Evolutionary conservation across 2,113 vertebrate species (phyloP).

Genomic region (Sorex fumeus): DNA sequence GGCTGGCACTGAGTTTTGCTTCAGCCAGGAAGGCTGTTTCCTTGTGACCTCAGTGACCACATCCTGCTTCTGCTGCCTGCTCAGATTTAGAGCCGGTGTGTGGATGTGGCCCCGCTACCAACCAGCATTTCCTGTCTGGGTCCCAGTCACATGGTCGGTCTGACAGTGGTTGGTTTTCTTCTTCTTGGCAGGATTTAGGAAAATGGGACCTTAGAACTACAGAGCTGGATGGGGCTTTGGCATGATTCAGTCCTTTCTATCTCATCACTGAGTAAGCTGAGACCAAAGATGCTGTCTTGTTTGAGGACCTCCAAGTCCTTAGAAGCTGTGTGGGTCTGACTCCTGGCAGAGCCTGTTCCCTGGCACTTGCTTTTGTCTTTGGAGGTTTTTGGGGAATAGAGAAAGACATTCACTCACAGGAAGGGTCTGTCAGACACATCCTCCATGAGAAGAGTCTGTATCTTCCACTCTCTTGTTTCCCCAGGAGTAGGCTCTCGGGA

Average conservation of each 20-base stretch:
- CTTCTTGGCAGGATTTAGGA: neutral
- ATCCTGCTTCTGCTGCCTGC: constrained; percentile 78
- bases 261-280: constrained; percentile 25
- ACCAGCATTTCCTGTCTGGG: neutral
- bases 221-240: neutral
- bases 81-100: constrained; percentile 30
- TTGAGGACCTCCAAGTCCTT: neutral
- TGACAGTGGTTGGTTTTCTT: neutral
- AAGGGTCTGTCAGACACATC: neutral
- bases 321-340: neutral
- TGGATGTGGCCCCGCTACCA: neutral
- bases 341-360: neutral
- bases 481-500: neutral
- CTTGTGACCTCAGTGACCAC: constrained; percentile 59
- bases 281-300: neutral
- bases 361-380: neutral
- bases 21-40: constrained; percentile 55
- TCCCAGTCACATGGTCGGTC: neutral
- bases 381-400: neutral
- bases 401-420: neutral
- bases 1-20: constrained; percentile 41
- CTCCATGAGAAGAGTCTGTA: neutral
- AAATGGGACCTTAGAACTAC: constrained; percentile 6
- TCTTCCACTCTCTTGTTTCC: neutral
- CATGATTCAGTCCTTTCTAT: constrained; percentile 15